These are phyloP conservation scores for Sarcoramphus papa DNA, from an alignment of 2,797 vertebrate species.

Conservation along the genomic window DNA sequence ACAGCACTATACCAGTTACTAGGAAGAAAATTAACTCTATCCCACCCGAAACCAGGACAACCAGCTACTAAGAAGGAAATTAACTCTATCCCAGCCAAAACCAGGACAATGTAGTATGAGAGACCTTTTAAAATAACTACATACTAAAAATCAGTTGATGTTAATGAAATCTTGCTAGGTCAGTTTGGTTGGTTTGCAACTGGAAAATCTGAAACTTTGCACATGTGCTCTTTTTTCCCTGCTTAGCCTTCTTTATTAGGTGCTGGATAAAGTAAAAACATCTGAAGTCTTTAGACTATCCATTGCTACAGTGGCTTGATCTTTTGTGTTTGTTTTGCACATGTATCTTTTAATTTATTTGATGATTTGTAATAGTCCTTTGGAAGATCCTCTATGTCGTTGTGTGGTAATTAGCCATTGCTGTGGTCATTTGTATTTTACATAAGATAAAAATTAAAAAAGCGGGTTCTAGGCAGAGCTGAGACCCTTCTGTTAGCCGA, in stretches of 20 bases:
- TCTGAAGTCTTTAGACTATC: background rate
- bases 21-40: no score
- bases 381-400: background rate
- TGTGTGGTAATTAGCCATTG: background rate
- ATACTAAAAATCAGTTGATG: background rate
- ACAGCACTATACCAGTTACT: no score
- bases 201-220: background rate
- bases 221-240: background rate
- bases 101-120: background rate
- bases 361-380: background rate
- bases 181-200: background rate
- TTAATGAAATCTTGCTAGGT: background rate
- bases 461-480: background rate
- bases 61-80: no score
- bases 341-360: background rate
- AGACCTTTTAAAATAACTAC: background rate
- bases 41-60: no score
- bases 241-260: background rate
- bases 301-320: background rate
- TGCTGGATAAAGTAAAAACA: background rate
- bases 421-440: background rate
- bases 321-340: background rate
- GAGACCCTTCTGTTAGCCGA: background rate
- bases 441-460: background rate
- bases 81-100: no score